A percentile compares a stretch with the other conserved stretches of the same genome.
These are phyloP conservation scores for Diarsia mendica DNA, from an alignment of 2,888 invertebrate genomes.

Conservation along the genomic window DNA sequence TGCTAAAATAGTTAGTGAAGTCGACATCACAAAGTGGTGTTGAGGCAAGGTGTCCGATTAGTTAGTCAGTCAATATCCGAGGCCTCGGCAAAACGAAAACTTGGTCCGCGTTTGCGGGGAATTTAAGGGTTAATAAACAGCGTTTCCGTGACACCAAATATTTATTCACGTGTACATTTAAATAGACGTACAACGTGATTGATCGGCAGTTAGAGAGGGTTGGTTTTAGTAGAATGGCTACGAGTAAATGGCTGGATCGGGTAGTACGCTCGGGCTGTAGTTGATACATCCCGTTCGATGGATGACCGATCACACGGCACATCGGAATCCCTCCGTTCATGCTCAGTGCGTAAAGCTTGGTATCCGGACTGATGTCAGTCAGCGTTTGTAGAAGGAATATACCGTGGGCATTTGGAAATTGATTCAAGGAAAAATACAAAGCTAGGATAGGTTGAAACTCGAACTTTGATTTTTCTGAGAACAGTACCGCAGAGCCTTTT, in stretches of 20 bases:
- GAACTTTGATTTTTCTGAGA: background rate
- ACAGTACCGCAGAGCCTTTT: background rate
- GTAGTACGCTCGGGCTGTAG: constrained; percentile 43
- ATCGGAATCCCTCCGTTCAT: constrained; percentile 34
- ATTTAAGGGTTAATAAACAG: constrained; percentile 49
- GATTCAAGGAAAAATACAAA: background rate
- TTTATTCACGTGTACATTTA: constrained; percentile 55
- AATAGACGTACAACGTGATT: constrained; percentile 56
- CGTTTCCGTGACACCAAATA: constrained; percentile 49
- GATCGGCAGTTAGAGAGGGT: constrained; percentile 52
- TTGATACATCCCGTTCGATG: constrained; percentile 47
- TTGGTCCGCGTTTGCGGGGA: constrained; percentile 21
- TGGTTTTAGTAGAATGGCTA: constrained; percentile 39
- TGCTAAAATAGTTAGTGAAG: constrained; percentile 51
- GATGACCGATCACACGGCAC: constrained; percentile 54
- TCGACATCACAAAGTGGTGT: constrained; percentile 50
- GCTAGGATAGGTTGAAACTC: background rate
- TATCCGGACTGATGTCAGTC: constrained; percentile 36
- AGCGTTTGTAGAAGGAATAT: constrained; percentile 25
- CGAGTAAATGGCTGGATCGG: constrained; percentile 48
- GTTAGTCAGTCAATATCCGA: constrained; percentile 51
- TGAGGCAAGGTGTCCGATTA: constrained; percentile 41
- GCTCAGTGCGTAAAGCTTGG: constrained; percentile 34
- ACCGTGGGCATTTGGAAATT: constrained; percentile 13
- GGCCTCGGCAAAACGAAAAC: constrained; percentile 48